Base-by-base conservation (phyloP, 2,797 vertebrate species). In the Rhinoraja longicauda region DNA sequence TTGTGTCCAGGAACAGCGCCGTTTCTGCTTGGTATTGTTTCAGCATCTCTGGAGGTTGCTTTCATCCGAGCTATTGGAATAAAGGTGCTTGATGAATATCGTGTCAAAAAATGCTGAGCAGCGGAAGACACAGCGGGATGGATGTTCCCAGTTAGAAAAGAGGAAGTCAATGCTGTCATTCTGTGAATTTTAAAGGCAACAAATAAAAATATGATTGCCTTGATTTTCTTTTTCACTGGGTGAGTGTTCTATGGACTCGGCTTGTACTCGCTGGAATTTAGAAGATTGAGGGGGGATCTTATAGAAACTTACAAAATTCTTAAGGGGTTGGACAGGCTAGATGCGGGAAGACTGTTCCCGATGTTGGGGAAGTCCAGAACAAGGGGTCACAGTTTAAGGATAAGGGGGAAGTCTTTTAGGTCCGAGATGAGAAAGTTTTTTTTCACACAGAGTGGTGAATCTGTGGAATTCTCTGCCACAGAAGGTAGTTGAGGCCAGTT, bases 11-110 rank as follows among this genome's bases (percentile, higher is more conserved):
- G 36, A 67, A 67, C 57, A 86, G 4, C n/a, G 82, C 64, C 57
- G 59, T 88, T 88, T 88, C 59, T 88, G 59, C 59, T 88, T 64
- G 62, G 15, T 88, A 88, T 88, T 88, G 62, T 88, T 88, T 88
- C 62, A 36, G 84, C 67, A 84, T 67, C 62, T 88, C 62, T 2
- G n/a, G 84, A 36, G n/a, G 64, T 32, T 2, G 64, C n/a, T 88
- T 88, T 88, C 7, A 17, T 88, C 29, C 64, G 24, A 1, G 15
- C 62, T 64, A 36, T 88, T 17, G n/a, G 4, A 78, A 39, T 77
- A 78, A 73, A 73, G 45, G 6, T 78, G n/a, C 84, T 88, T 67
- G 59, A 64, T 88, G 64, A 67, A 36, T 88, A 67, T 88, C 84
- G 67, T 32, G 17, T 36, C 62, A 88, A 88, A 88, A 78, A 78